Base-by-base conservation (phyloP, 1,140 invertebrate genomes). In the Vanessa tameamea region DNA sequence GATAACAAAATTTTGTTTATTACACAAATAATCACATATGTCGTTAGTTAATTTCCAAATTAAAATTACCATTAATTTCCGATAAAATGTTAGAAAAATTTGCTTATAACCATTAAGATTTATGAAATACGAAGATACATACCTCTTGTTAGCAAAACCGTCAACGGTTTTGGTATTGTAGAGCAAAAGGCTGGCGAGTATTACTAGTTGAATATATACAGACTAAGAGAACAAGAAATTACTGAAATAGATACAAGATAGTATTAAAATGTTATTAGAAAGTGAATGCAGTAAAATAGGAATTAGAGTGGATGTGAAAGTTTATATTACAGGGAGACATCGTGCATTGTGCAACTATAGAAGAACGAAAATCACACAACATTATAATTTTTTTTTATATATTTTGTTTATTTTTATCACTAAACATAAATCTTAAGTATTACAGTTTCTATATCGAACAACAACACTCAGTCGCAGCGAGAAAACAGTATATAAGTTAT, bases 341-440 rank as follows among this genome's bases (percentile, higher is more conserved):
- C 76, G 88, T 90, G 87, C 86, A 85, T 43, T 83, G 85, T 91
- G 88, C 85, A 81, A 77, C 63, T 78, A 78, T 85, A 88, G 72
- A 73, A 85, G 74, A 87, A 73, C 73, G 75, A 82, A 89, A 86
- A 87, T 86, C 68, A 90, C 76, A 88, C 84, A 88, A 88, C 81
- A 81, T 50, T 51, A 43, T 79, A 83, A 82, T 61, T 61, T 87
- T 90, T n/a, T 20, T 91, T 92, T 86, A 85, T 87, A 83, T 83
- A 82, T 89, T 90, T 91, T 88, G 82, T 92, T 91, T 90, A 90
- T 92, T 91, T 61, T 89, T 91, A 92, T 92, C 85, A 92, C 91
- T 92, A 92, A 92, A 90, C 85, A 89, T 91, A 90, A 92, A 92
- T 87, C 91, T 92, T 91, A 92, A 89, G 87, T 91, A 90, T 88